A percentile compares a stretch with the other conserved stretches of the same genome.
These are phyloP conservation scores for Lasiurus borealis DNA, from an alignment of 2,113 vertebrate species.

Conservation along the genomic window DNA sequence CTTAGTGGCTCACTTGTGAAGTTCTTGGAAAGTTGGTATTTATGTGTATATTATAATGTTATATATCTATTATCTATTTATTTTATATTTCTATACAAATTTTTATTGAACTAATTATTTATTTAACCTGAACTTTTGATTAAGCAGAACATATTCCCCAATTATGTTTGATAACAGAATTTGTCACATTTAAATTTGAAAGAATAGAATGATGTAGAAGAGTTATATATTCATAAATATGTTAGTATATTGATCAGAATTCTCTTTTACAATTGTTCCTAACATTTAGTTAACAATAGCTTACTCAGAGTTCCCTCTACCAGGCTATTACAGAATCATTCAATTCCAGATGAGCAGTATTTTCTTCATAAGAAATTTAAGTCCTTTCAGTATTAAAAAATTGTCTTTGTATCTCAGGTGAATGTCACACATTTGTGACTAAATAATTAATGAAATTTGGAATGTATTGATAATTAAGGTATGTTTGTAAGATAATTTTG, in stretches of 20 bases:
- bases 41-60: background rate
- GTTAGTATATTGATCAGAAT: background rate
- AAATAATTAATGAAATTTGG: slow-evolving; percentile 25
- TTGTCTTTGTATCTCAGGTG: background rate
- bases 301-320: slow-evolving; percentile 23
- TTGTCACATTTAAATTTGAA: background rate
- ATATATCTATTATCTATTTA: background rate
- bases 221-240: background rate
- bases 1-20: background rate
- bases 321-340: slow-evolving; percentile 33
- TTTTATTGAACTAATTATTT: slow-evolving; percentile 13
- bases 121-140: slow-evolving; percentile 38
- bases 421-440: slow-evolving; percentile 27
- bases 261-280: background rate
- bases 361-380: slow-evolving; percentile 27
- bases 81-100: background rate
- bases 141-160: background rate
- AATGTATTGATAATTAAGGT: background rate
- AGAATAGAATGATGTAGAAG: background rate
- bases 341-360: background rate
- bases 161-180: background rate
- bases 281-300: slow-evolving; percentile 27
- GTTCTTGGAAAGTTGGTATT: background rate
- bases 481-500: background rate
- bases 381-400: slow-evolving; percentile 54